Percentiles rank a stretch among this genome's conserved stretches.
phyloP scores from a whole-genome alignment of 2,888 invertebrate species.

The Teinopalpus imperialis region DNA sequence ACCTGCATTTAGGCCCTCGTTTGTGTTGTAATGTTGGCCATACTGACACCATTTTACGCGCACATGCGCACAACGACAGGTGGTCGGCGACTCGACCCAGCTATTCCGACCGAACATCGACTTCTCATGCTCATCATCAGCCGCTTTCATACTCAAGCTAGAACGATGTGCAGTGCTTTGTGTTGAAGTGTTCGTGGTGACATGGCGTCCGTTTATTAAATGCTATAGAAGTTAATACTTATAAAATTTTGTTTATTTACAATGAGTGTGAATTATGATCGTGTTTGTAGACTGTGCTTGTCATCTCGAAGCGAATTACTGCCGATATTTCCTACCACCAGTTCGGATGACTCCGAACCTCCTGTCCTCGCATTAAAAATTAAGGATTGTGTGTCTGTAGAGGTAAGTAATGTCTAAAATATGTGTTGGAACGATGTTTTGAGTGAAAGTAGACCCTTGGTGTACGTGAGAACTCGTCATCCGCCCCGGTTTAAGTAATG shows the following conservation, averaged over 20 bases:
- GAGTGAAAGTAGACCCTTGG: conserved; percentile 79
- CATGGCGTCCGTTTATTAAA: conserved; percentile 77
- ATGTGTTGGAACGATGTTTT: conserved; percentile 59
- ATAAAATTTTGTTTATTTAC: conserved; percentile 72
- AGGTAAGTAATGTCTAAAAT: conserved; percentile 80
- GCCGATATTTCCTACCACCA: conserved; percentile 83
- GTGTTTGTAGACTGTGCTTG: conserved; percentile 85
- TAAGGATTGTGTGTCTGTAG: conserved; percentile 83
- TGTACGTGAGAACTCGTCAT: conserved; percentile 78
- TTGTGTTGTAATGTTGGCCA: conserved; percentile 59
- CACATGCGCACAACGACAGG: conserved; percentile 83
- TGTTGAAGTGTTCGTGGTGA: conserved; percentile 80
- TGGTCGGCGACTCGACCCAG: conserved; percentile 79
- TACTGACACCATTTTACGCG: conserved; percentile 71
- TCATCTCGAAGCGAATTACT: conserved; percentile 82
- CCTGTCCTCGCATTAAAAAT: conserved; percentile 84
- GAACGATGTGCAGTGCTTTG: conserved; percentile 80
- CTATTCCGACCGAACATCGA: conserved; percentile 79
- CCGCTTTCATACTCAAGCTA: conserved; percentile 79
- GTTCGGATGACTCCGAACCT: conserved; percentile 78
- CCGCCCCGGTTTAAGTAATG: conserved; percentile 77
- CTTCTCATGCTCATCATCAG: conserved; percentile 82
- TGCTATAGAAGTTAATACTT: conserved; percentile 54
- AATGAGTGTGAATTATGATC: conserved; percentile 79
- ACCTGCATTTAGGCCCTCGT: conserved; percentile 49